Percentiles rank a stretch among this genome's conserved stretches.
phyloP scores from a whole-genome alignment of 2,888 invertebrate genomes.

The Brachypterus glaber region DNA sequence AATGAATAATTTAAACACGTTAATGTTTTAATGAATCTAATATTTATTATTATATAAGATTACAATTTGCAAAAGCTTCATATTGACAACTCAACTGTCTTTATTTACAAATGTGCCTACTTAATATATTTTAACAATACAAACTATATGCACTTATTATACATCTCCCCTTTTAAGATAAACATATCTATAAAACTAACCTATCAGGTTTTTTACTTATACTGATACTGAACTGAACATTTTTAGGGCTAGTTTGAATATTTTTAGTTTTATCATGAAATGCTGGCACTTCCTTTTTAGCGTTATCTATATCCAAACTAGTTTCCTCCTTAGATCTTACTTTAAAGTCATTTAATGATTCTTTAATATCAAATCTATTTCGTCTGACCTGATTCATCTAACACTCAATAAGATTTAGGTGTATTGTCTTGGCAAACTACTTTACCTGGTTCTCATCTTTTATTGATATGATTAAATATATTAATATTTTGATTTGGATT shows the following conservation, averaged over 20 bases:
- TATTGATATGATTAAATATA: slow-evolving; percentile 13
- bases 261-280: too few relatives aligned
- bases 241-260: not conserved
- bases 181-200: not conserved
- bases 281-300: not conserved
- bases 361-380: not conserved
- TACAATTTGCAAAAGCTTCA: too few relatives aligned
- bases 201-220: not conserved
- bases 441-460: slow-evolving; percentile 11
- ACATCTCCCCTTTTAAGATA: not conserved
- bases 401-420: not conserved
- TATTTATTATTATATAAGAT: too few relatives aligned
- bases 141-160: too few relatives aligned
- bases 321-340: not conserved
- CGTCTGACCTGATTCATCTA: not conserved
- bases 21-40: too few relatives aligned
- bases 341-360: not conserved
- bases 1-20: too few relatives aligned
- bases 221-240: not conserved
- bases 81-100: too few relatives aligned
- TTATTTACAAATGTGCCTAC: too few relatives aligned
- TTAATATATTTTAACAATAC: too few relatives aligned
- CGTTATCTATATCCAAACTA: not conserved
- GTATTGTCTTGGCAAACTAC: slow-evolving; percentile 9
- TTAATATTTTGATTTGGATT: slow-evolving; percentile 8